These are phyloP conservation scores for Campoplex nolae DNA, from an alignment of 2,888 invertebrate species.

Conservation along the genomic window DNA sequence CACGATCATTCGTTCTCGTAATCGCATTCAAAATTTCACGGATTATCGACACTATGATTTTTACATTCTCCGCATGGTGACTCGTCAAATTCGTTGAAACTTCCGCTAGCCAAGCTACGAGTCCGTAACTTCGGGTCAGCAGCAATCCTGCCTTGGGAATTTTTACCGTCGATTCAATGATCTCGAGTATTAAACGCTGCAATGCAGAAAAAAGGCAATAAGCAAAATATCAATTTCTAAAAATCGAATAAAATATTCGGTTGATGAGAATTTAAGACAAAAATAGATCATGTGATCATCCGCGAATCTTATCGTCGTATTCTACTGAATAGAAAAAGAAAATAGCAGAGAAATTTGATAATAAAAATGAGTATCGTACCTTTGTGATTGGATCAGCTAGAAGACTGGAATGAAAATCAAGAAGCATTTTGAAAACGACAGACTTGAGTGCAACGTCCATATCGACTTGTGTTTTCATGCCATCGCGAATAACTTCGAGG, in stretches of 20 bases:
- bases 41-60: constrained; percentile 75
- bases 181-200: constrained; percentile 87
- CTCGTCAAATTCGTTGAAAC: constrained; percentile 76
- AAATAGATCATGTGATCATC: neutral
- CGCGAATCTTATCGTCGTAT: neutral
- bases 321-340: no score
- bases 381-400: constrained; percentile 88
- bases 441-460: constrained; percentile 90
- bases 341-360: neutral
- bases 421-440: constrained; percentile 91
- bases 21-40: constrained; percentile 74
- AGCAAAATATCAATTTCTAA: no score
- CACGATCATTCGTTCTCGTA: constrained; percentile 67
- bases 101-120: constrained; percentile 89
- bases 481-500: constrained; percentile 90
- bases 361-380: constrained; percentile 79
- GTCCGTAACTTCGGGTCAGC: constrained; percentile 89
- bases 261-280: no score
- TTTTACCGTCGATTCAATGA: constrained; percentile 87
- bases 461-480: constrained; percentile 91
- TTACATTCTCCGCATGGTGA: constrained; percentile 72
- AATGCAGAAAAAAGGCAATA: constrained; percentile 57
- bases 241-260: no score
- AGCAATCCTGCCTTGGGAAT: constrained; percentile 89
- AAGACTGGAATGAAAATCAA: constrained; percentile 89